phyloP scores from a whole-genome alignment of 2,797 vertebrate genomes.

The Leptoclinus maculatus region DNA sequence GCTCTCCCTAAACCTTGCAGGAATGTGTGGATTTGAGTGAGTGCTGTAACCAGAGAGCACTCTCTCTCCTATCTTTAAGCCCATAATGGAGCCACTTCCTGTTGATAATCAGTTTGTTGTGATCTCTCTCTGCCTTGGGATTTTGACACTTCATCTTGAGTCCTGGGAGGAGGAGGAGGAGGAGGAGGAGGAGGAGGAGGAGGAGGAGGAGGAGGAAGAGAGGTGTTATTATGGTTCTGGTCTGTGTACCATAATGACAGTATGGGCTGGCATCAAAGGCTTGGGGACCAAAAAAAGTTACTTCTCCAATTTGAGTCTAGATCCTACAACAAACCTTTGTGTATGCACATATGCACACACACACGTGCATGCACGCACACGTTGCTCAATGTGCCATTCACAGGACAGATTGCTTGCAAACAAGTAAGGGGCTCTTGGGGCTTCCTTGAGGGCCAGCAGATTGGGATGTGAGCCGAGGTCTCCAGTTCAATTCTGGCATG shows the following conservation, averaged over 20 bases:
- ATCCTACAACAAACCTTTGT: constrained; percentile 31
- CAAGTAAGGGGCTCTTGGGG: neutral
- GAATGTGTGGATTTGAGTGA: constrained; percentile 82
- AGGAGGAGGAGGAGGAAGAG: constrained; percentile 37
- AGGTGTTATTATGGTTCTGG: constrained; percentile 60
- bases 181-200: constrained; percentile 21
- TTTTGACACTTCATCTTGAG: constrained; percentile 77
- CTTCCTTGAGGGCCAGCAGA: neutral
- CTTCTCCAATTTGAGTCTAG: constrained; percentile 43
- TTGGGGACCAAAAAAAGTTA: constrained; percentile 1
- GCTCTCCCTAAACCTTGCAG: constrained; percentile 76
- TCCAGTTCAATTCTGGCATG: neutral
- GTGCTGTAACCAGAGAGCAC: constrained; percentile 81
- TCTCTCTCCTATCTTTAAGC: constrained; percentile 79
- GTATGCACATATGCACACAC: constrained; percentile 12
- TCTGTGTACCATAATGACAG: constrained; percentile 59
- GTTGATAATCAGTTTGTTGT: constrained; percentile 83
- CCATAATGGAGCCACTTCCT: constrained; percentile 85
- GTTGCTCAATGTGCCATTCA: constrained; percentile 22
- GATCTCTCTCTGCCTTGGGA: constrained; percentile 72
- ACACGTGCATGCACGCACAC: constrained; percentile 14
- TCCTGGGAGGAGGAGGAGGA: constrained; percentile 41
- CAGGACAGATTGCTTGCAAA: constrained; percentile 2
- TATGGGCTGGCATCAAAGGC: constrained; percentile 51
- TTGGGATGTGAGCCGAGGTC: neutral